Conservation (phyloP, 2,888 invertebrate species). For the Pardosa pseudoannulata region DNA sequence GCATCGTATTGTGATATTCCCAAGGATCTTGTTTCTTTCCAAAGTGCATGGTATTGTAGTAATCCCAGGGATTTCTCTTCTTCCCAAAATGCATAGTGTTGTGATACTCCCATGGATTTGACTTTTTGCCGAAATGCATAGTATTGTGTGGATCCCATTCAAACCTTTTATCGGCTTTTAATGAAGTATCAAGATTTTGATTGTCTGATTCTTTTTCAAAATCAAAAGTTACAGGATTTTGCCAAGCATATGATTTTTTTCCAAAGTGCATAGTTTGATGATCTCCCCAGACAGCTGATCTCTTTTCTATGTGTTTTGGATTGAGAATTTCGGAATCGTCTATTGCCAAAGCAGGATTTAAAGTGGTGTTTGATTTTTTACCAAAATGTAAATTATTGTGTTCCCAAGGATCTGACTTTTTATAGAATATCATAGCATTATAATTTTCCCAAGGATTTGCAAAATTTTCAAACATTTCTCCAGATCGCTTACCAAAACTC, state of each 20-base stretch:
- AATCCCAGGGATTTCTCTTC: conserved; percentile 34
- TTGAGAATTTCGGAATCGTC: not conserved
- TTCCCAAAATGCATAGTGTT: conserved; percentile 45
- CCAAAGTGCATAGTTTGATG: conserved; percentile 26
- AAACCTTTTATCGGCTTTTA: not conserved
- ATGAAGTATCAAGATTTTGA: not conserved
- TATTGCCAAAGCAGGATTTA: not conserved
- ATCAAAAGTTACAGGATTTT: conserved; percentile 9
- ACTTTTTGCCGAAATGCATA: conserved; percentile 54
- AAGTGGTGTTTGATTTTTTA: conserved; percentile 12
- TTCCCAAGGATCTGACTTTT: conserved; percentile 17
- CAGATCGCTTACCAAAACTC: not conserved
- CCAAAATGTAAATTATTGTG: conserved; percentile 48
- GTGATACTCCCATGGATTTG: conserved; percentile 42
- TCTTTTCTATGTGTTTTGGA: not conserved
- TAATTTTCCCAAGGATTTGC: conserved; percentile 5
- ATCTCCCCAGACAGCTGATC: not conserved
- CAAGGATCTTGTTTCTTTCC: conserved; percentile 45
- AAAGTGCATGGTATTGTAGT: conserved; percentile 41
- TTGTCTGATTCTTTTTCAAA: not conserved
- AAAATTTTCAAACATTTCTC: not conserved
- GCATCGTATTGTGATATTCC: conserved; percentile 42
- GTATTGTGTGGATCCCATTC: conserved; percentile 16
- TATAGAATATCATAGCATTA: conserved; percentile 37
- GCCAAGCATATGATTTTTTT: not conserved